These are phyloP conservation scores for Agapornis canus DNA, from an alignment of 2,797 vertebrate species.

Conservation along the genomic window DNA sequence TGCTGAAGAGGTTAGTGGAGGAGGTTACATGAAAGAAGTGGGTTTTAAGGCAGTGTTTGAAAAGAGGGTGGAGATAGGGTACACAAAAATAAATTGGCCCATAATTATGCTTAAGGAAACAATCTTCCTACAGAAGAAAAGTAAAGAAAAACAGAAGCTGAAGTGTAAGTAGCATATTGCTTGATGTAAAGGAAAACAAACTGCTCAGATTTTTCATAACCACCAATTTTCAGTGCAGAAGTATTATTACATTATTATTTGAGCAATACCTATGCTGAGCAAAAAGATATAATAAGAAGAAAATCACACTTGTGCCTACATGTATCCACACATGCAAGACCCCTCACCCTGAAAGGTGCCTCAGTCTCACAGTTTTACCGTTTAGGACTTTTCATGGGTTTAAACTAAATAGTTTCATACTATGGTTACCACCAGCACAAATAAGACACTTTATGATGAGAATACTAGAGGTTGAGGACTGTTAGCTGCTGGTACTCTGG, in stretches of 20 bases:
- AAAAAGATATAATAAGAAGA: background rate
- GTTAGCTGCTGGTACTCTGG: background rate
- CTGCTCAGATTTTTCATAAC: constrained; percentile 43
- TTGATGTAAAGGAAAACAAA: constrained; percentile 54
- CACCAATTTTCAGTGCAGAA: constrained; percentile 31
- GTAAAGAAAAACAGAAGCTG: constrained; percentile 16
- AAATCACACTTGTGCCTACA: background rate
- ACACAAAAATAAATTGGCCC: constrained; percentile 43
- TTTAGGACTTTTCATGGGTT: background rate
- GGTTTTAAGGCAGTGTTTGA: constrained; percentile 49
- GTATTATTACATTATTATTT: constrained; percentile 24
- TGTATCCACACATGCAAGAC: background rate
- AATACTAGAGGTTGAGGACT: background rate
- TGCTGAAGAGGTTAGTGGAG: constrained; percentile 32
- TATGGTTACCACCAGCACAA: background rate
- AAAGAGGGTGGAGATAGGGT: constrained; percentile 52
- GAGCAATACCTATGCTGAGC: background rate
- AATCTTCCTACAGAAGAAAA: constrained; percentile 29
- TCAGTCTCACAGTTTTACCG: background rate
- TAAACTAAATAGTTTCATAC: background rate
- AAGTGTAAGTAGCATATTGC: background rate
- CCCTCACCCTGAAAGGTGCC: background rate
- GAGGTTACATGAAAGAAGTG: background rate
- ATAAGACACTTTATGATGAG: background rate
- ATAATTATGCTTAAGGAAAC: constrained; percentile 53